These are phyloP conservation scores for Rotaria socialis DNA, from an alignment of 2,888 invertebrate genomes.

Conservation along the genomic window DNA sequence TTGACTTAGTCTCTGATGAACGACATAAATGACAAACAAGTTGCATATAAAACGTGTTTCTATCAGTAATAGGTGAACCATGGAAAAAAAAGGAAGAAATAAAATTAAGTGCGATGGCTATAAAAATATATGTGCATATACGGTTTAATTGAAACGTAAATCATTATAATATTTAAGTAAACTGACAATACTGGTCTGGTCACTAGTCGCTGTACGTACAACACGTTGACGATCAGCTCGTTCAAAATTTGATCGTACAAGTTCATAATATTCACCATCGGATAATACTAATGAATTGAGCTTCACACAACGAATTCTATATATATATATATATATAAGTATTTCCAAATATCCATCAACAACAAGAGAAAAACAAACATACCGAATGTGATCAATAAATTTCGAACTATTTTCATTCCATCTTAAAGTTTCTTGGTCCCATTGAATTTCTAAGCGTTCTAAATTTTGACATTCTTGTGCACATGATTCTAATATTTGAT, in stretches of 20 bases:
- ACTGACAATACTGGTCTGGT: slow-evolving; percentile 86
- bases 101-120: background rate
- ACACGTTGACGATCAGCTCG: slow-evolving; percentile 92
- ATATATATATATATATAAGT: too few species aligned
- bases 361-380: slow-evolving; percentile 32
- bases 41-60: background rate
- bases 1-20: background rate
- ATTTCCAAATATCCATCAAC: too few species aligned
- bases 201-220: slow-evolving; percentile 91
- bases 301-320: slow-evolving; percentile 78
- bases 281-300: slow-evolving; percentile 86
- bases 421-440: slow-evolving; percentile 96
- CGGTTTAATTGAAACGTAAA: slow-evolving; percentile 78
- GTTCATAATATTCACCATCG: slow-evolving; percentile 97
- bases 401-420: slow-evolving; percentile 99
- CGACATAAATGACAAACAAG: background rate
- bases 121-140: background rate
- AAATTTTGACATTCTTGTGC: slow-evolving; percentile 82
- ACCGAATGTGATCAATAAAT: slow-evolving; percentile 88
- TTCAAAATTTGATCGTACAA: slow-evolving; percentile 97
- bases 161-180: slow-evolving; percentile 86
- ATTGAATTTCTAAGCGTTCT: slow-evolving; percentile 85
- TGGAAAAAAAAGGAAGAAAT: background rate
- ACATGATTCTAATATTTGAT: slow-evolving; percentile 94
- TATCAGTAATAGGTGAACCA: background rate